Percentiles rank a stretch among this genome's conserved stretches.
phyloP scores from a whole-genome alignment of 37 sponge, comb jelly and placozoan species.

The Cliona cf. orientalis region DNA sequence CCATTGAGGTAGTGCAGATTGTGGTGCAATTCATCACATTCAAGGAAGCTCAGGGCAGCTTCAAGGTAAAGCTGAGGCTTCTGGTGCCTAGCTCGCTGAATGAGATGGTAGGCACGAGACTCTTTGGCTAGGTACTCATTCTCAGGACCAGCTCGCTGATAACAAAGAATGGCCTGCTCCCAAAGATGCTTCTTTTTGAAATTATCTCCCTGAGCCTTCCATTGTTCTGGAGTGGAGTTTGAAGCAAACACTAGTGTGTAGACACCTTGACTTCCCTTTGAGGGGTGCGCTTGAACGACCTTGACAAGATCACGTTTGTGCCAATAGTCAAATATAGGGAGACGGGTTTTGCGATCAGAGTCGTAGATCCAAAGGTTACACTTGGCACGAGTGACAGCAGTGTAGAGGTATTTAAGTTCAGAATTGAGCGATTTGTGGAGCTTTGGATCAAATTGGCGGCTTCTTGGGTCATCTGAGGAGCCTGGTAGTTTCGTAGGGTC shows the following conservation, averaged over 20 bases:
- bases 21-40: slow-evolving; percentile 42
- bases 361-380: slow-evolving; percentile 93
- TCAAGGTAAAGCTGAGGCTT: slow-evolving; percentile 29
- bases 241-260: slow-evolving; percentile 47
- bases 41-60: slow-evolving; percentile 62
- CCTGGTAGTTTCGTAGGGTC: slow-evolving; percentile 23
- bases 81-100: slow-evolving; percentile 24
- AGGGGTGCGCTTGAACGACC: too few relatives aligned
- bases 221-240: slow-evolving; percentile 27
- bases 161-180: slow-evolving; percentile 73
- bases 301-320: slow-evolving; percentile 48
- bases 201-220: slow-evolving; percentile 75
- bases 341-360: slow-evolving; percentile 23
- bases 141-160: slow-evolving; percentile 53
- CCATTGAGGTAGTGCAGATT: slow-evolving; percentile 27
- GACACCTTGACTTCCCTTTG: too few relatives aligned
- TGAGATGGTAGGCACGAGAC: slow-evolving; percentile 32
- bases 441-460: slow-evolving; percentile 52
- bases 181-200: slow-evolving; percentile 65
- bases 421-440: slow-evolving; percentile 77
- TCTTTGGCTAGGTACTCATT: slow-evolving; percentile 22
- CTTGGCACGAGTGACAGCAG: slow-evolving; percentile 84
- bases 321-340: slow-evolving; percentile 78
- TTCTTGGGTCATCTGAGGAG: slow-evolving; percentile 21
- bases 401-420: slow-evolving; percentile 91